These are phyloP conservation scores for Hoplostethus mediterraneus DNA, from an alignment of 2,797 vertebrate genomes.

Conservation along the genomic window DNA sequence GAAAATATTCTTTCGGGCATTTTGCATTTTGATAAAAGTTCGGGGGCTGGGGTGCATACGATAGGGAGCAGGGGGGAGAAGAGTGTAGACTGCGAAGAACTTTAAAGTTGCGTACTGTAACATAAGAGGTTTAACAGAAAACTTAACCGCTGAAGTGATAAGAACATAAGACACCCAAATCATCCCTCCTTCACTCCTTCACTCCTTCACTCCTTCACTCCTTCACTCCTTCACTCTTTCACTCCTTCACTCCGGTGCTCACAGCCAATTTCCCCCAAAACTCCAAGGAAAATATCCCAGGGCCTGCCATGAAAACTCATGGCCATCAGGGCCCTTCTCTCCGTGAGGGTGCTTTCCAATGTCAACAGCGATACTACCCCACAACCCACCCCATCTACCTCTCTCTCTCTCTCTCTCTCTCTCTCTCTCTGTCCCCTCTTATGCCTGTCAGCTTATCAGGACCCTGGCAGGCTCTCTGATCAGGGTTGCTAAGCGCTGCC, in stretches of 20 bases:
- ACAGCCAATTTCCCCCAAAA: too few species aligned
- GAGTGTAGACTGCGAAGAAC: background rate
- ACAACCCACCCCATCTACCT: constrained; percentile 65
- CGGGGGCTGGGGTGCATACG: too few species aligned
- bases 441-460: constrained; percentile 83
- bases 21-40: too few species aligned
- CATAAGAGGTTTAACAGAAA: background rate
- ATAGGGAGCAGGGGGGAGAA: too few species aligned
- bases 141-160: too few species aligned
- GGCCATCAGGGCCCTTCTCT: constrained; percentile 31
- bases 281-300: background rate
- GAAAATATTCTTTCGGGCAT: constrained; percentile 42
- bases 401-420: constrained; percentile 62
- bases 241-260: too few species aligned
- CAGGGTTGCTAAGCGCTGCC: constrained; percentile 76
- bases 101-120: background rate
- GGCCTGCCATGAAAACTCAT: constrained; percentile 18
- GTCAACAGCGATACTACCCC: constrained; percentile 50
- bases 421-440: constrained; percentile 70
- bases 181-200: too few species aligned
- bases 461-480: constrained; percentile 80
- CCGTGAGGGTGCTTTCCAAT: constrained; percentile 46
- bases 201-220: too few species aligned
- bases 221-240: too few species aligned
- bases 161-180: too few species aligned